phyloP scores from a whole-genome alignment of 2,113 vertebrate species.

The Chrysemys picta region DNA sequence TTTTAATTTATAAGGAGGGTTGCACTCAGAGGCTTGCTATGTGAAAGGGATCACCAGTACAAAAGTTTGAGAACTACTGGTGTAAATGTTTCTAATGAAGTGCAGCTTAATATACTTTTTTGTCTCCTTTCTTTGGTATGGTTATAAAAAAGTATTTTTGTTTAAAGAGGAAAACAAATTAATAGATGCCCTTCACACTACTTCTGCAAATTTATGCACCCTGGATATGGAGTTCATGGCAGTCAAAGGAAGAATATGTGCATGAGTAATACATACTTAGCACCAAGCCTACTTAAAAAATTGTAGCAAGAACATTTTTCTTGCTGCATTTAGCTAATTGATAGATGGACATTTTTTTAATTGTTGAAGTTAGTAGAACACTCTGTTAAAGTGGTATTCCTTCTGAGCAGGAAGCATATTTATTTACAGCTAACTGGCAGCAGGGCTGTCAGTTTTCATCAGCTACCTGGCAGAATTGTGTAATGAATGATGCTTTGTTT shows the following conservation, averaged over 20 bases:
- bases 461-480: background rate
- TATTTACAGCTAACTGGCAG: background rate
- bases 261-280: background rate
- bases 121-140: background rate
- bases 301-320: background rate
- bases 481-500: background rate
- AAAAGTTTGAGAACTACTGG: no score
- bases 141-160: background rate
- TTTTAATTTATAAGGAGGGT: no score
- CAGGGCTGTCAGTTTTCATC: background rate
- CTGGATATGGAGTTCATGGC: background rate
- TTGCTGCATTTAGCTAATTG: background rate
- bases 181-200: background rate
- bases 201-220: background rate
- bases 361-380: background rate
- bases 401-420: background rate
- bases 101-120: background rate
- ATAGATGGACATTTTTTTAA: background rate
- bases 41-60: no score
- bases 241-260: background rate
- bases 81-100: background rate
- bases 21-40: no score
- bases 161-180: background rate
- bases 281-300: background rate
- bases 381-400: background rate